Percentiles rank a stretch among this genome's conserved stretches.
phyloP scores from a whole-genome alignment of 2,113 vertebrate genomes.

The Xenopus borealis region DNA sequence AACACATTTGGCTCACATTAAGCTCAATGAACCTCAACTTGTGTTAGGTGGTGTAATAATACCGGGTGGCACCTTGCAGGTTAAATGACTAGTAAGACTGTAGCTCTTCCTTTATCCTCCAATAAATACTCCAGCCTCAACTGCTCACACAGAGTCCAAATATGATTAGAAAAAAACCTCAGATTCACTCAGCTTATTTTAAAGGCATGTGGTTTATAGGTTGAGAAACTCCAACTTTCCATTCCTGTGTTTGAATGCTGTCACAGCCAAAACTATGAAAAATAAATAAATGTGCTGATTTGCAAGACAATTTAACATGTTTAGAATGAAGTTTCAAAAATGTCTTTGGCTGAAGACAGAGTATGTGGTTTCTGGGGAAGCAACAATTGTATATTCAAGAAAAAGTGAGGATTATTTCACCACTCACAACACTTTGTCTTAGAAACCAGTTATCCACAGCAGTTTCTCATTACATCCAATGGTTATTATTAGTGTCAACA shows the following conservation, averaged over 20 bases:
- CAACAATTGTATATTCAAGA: neutral
- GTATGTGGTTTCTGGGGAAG: conserved; percentile 40
- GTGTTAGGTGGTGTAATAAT: too few species aligned
- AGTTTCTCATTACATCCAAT: conserved; percentile 31
- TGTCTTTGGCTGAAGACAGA: conserved; percentile 33
- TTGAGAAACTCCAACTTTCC: conserved; percentile 10
- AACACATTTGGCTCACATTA: too few species aligned
- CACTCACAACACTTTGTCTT: conserved; percentile 25
- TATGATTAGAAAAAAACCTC: too few species aligned
- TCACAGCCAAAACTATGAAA: conserved; percentile 25
- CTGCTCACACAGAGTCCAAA: too few species aligned
- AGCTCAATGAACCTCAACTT: too few species aligned
- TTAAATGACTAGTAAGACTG: too few species aligned
- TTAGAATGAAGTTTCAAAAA: conserved; percentile 42
- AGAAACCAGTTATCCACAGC: conserved; percentile 15
- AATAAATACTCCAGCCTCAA: too few species aligned
- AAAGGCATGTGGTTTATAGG: neutral
- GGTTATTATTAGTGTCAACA: conserved; percentile 36
- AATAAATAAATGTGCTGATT: conserved; percentile 45
- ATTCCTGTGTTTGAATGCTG: too few species aligned
- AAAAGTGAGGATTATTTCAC: conserved; percentile 26
- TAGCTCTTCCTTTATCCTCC: too few species aligned
- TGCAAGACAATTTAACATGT: conserved; percentile 40
- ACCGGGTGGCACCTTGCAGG: too few species aligned
- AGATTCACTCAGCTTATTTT: too few species aligned